These are phyloP conservation scores for Liopterus haemorrhoidalis DNA, from an alignment of 2,888 invertebrate genomes.

Conservation along the genomic window DNA sequence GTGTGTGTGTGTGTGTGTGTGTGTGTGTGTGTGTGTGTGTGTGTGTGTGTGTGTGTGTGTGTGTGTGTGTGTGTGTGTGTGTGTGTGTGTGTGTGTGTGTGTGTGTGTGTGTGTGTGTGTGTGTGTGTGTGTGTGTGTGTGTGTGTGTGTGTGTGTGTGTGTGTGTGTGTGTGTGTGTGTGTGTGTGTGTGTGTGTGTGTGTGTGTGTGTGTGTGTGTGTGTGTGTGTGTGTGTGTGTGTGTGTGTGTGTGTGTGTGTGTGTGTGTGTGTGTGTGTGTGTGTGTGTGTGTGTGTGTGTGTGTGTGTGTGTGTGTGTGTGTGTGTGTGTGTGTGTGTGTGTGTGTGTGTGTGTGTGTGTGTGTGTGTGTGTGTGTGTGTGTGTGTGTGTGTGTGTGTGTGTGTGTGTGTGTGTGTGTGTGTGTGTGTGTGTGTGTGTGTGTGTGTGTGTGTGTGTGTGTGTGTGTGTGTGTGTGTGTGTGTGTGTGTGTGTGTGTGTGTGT, in stretches of 20 bases:
- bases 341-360: no score
- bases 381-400: no score
- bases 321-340: no score
- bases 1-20: conserved; percentile 10
- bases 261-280: no score
- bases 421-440: no score
- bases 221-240: conserved; percentile 1
- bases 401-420: no score
- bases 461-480: no score
- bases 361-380: no score
- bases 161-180: conserved; percentile 9
- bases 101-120: conserved; percentile 9
- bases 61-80: conserved; percentile 9
- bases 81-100: conserved; percentile 9
- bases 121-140: conserved; percentile 7
- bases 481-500: no score
- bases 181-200: conserved; percentile 11
- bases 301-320: no score
- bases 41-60: conserved; percentile 9
- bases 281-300: no score
- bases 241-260: not conserved
- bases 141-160: conserved; percentile 9
- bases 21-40: conserved; percentile 9
- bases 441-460: no score
- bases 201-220: conserved; percentile 5